Conservation (phyloP, 2,888 invertebrate species). For the Meandrusa payeni region DNA sequence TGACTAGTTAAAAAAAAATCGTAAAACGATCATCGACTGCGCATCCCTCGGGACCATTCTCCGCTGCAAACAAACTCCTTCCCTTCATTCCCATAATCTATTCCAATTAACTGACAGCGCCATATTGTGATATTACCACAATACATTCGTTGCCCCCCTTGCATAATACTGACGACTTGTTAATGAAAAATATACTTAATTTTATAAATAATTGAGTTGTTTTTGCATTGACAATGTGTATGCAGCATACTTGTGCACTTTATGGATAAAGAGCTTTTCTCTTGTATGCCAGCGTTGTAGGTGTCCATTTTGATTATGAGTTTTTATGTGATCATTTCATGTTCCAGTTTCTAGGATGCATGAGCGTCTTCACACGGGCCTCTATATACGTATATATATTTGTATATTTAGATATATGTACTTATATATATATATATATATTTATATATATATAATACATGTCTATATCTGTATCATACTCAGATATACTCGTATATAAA, state of each 20-base stretch:
- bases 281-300: conserved; percentile 19
- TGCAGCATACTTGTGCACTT: conserved; percentile 21
- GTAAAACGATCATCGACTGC: conserved; percentile 48
- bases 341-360: neutral
- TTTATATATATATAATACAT: too few species aligned
- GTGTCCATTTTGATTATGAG: conserved; percentile 23
- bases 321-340: conserved; percentile 17
- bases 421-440: too few species aligned
- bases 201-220: neutral
- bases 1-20: conserved; percentile 75
- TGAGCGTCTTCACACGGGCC: neutral
- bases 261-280: conserved; percentile 22
- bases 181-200: conserved; percentile 2
- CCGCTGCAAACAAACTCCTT: conserved; percentile 52
- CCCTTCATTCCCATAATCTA: conserved; percentile 80
- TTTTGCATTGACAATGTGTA: neutral
- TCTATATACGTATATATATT: too few species aligned
- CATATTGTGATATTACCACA: conserved; percentile 80
- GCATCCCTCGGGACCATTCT: conserved; percentile 65
- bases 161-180: conserved; percentile 3
- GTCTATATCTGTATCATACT: too few species aligned
- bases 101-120: conserved; percentile 81
- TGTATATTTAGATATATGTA: too few species aligned
- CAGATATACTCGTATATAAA: too few species aligned
- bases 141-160: conserved; percentile 55